Evolutionary conservation across 2,113 vertebrate genomes (phyloP).

Genomic region (Anser cygnoides): DNA sequence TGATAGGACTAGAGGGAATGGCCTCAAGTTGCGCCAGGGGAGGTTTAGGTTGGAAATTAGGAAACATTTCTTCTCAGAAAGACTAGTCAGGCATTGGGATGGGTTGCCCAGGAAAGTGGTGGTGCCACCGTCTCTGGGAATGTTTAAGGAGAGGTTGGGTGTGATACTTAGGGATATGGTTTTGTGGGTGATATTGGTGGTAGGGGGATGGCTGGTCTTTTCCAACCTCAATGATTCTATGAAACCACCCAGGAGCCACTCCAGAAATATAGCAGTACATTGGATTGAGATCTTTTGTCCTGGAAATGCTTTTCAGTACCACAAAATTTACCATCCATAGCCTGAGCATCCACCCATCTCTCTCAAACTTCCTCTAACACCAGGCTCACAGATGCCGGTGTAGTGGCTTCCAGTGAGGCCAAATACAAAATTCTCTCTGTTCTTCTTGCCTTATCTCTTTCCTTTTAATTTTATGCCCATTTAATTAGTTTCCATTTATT

Average conservation of each 20-base stretch:
- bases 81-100: too few relatives aligned
- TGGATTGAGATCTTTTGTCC: not conserved
- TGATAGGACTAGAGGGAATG: too few relatives aligned
- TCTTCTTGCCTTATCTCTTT: not conserved
- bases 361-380: not conserved
- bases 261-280: not conserved
- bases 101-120: too few relatives aligned
- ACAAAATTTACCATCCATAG: not conserved
- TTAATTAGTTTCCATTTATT: not conserved
- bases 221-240: too few relatives aligned
- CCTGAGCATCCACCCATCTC: not conserved
- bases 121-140: too few relatives aligned
- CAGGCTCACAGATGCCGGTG: not conserved
- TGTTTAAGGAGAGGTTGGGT: too few relatives aligned
- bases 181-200: too few relatives aligned
- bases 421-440: not conserved
- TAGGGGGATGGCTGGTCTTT: too few relatives aligned
- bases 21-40: too few relatives aligned
- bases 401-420: not conserved
- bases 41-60: too few relatives aligned
- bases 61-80: too few relatives aligned
- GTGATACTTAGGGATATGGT: too few relatives aligned
- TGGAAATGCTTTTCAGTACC: not conserved
- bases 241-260: rapidly evolving
- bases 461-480: not conserved